Evolutionary conservation across 2,797 vertebrate species (phyloP).

Genomic region (Sphaeramia orbicularis): DNA sequence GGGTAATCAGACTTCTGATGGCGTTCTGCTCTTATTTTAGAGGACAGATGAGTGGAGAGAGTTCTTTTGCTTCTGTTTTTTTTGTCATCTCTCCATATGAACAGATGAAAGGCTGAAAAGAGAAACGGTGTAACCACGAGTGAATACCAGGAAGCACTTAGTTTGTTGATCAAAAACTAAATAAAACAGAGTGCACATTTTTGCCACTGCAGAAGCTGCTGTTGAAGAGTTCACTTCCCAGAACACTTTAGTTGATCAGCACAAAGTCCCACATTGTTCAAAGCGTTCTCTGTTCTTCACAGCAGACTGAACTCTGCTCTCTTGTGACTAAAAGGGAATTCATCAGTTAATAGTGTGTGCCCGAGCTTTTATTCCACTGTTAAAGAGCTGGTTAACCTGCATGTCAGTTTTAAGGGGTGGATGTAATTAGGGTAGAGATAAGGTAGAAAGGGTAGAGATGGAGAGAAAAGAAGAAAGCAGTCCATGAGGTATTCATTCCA

Average conservation of each 20-base stretch:
- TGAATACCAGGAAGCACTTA: no score
- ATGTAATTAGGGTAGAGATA: conserved; percentile 55
- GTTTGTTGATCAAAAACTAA: no score
- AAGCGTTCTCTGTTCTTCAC: conserved; percentile 1
- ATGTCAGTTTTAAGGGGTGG: conserved; percentile 54
- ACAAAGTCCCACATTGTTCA: no score
- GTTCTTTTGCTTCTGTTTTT: conserved; percentile 24
- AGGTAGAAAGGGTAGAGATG: conserved; percentile 41
- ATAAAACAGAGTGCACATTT: no score
- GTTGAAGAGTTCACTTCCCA: not conserved
- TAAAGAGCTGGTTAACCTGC: conserved; percentile 54
- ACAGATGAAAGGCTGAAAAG: no score
- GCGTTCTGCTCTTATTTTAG: conserved; percentile 15
- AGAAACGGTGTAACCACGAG: no score
- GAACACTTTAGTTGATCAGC: no score
- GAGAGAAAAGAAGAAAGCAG: conserved; percentile 8
- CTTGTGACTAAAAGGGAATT: conserved; percentile 36
- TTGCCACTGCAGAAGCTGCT: not conserved
- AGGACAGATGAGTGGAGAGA: no score
- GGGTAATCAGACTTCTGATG: conserved; percentile 27
- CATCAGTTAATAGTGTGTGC: conserved; percentile 55
- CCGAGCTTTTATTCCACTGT: conserved; percentile 33
- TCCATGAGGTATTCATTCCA: conserved; percentile 25
- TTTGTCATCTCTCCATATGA: not conserved
- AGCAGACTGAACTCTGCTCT: conserved; percentile 9